Percentiles rank a stretch among this genome's conserved stretches.
Evolutionary conservation across 2,888 invertebrate species (phyloP).

Genomic region (Napeogenes sylphis): DNA sequence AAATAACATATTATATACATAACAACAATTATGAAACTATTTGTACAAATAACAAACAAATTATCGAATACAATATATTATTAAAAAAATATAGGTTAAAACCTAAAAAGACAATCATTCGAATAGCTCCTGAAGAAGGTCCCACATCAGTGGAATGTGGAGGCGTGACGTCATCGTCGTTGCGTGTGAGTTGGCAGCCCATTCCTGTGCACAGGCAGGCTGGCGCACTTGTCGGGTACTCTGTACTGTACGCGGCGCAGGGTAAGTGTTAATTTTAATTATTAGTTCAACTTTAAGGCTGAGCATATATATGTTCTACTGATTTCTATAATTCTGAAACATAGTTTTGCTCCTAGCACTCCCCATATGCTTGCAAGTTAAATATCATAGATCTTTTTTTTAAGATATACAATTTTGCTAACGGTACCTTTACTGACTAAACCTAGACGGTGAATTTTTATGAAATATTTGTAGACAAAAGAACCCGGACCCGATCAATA

Average conservation of each 20-base stretch:
- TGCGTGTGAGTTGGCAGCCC: slow-evolving; percentile 87
- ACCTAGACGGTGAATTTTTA: too few species aligned
- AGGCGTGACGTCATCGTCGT: slow-evolving; percentile 85
- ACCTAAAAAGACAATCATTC: background rate
- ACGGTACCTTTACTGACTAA: too few species aligned
- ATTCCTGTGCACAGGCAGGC: slow-evolving; percentile 85
- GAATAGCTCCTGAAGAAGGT: slow-evolving; percentile 84
- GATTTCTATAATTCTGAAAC: too few species aligned
- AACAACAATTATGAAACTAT: background rate
- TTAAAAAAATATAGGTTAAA: too few species aligned
- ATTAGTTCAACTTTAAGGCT: too few species aligned
- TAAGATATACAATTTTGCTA: too few species aligned
- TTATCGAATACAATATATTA: slow-evolving; percentile 4
- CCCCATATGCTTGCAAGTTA: too few species aligned
- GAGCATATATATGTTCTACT: too few species aligned
- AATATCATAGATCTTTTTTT: too few species aligned
- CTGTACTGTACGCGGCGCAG: slow-evolving; percentile 84
- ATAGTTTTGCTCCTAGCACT: too few species aligned
- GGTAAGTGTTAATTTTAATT: slow-evolving; percentile 41
- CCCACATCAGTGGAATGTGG: slow-evolving; percentile 86
- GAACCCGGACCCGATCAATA: too few species aligned
- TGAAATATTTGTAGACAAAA: too few species aligned
- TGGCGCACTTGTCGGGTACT: slow-evolving; percentile 90
- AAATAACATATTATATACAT: background rate
- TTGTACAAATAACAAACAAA: background rate